phyloP scores from a whole-genome alignment of 2,797 vertebrate genomes.

The Atherinosoma microstoma region DNA sequence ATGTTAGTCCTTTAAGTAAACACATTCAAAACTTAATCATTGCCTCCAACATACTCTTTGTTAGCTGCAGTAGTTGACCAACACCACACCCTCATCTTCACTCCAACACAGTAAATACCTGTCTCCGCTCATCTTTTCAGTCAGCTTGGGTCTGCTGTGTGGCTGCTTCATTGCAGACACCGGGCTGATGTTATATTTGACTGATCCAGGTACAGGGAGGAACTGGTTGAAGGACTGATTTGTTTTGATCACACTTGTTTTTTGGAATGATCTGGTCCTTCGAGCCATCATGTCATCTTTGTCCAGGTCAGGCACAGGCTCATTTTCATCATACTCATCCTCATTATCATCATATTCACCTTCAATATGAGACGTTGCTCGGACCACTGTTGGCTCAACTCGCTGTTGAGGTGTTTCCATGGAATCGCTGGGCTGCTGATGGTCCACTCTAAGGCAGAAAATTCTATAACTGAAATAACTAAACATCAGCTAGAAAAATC shows the following conservation, averaged over 20 bases:
- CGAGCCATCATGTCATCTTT: constrained; percentile 90
- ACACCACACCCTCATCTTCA: constrained; percentile 1
- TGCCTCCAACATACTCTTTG: constrained; percentile 8
- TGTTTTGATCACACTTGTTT: constrained; percentile 48
- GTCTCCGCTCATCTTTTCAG: constrained; percentile 47
- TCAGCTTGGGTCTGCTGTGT: constrained; percentile 42
- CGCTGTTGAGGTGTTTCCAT: constrained; percentile 58
- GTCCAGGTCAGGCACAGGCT: constrained; percentile 64
- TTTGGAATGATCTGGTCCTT: constrained; percentile 79
- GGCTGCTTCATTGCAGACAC: constrained; percentile 53
- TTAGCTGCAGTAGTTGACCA: constrained; percentile 28
- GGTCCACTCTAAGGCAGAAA: constrained; percentile 74
- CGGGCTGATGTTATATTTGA: constrained; percentile 59
- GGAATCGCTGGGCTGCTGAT: constrained; percentile 44
- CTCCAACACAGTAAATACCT: constrained; percentile 64
- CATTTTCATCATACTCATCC: constrained; percentile 59
- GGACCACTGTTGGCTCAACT: constrained; percentile 27
- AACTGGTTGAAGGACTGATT: constrained; percentile 73
- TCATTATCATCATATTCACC: constrained; percentile 43
- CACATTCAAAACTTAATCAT: constrained; percentile 16
- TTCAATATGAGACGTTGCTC: constrained; percentile 17
- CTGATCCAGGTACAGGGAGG: constrained; percentile 79
- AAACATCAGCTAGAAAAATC: constrained; percentile 18
- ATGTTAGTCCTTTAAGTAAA: constrained; percentile 35
- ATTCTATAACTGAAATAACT: constrained; percentile 50